Percentiles rank a stretch among this genome's conserved stretches.
phyloP scores from a whole-genome alignment of 2,888 invertebrate genomes.

The Tupiocoris notatus region DNA sequence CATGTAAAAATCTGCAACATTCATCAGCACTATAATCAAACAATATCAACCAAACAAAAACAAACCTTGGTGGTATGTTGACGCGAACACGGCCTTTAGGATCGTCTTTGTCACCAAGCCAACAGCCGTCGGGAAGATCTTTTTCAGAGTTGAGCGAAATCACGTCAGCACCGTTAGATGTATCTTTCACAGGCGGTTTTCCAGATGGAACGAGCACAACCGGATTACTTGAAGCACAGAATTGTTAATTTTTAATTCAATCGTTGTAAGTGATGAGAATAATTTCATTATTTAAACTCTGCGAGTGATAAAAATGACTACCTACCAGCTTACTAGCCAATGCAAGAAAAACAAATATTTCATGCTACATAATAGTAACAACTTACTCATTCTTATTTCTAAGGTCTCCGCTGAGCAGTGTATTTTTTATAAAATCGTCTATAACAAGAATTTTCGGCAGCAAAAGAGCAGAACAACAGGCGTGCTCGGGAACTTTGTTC shows the following conservation, averaged over 20 bases:
- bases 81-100: slow-evolving; percentile 57
- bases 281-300: no score
- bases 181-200: slow-evolving; percentile 32
- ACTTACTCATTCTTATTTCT: no score
- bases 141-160: slow-evolving; percentile 53
- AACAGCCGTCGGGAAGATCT: slow-evolving; percentile 57
- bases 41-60: not conserved
- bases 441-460: slow-evolving; percentile 42
- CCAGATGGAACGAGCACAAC: slow-evolving; percentile 42
- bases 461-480: slow-evolving; percentile 40
- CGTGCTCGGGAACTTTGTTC: slow-evolving; percentile 34
- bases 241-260: no score
- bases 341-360: no score
- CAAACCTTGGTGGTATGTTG: slow-evolving; percentile 54
- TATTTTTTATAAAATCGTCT: slow-evolving; percentile 41
- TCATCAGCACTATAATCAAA: not conserved
- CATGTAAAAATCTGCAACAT: no score
- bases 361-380: no score
- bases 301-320: no score
- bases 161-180: slow-evolving; percentile 45
- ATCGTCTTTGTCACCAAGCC: slow-evolving; percentile 58
- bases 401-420: slow-evolving; percentile 13
- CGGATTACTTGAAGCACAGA: slow-evolving; percentile 34
- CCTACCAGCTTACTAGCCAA: no score
- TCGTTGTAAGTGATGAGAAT: no score